Evolutionary conservation across 2,888 invertebrate genomes (phyloP), one percentile per base, ranked within the genome.

Genomic region (Halictus quadricinctus): DNA sequence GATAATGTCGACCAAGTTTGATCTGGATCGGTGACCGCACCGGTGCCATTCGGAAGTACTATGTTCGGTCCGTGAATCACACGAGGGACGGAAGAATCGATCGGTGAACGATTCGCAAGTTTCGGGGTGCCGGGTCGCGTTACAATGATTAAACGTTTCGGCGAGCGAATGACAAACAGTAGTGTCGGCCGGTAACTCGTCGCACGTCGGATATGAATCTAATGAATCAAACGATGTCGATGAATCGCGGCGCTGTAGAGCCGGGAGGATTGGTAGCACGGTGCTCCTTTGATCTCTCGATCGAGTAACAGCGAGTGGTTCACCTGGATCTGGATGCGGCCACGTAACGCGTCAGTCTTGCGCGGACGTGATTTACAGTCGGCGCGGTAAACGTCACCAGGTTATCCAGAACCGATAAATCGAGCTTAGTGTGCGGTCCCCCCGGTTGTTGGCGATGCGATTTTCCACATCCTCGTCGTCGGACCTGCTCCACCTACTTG

Each of bases 381-480:
- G 75, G 81, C 84, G 72, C 76, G 84, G 85, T 88, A 85, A 85
- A 88, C 84, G 87, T 88, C 88, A 85, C 72, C 79, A 76, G 76
- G 83, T 89, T 90, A 90, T 90, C 88, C 89, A 89, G 85, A 89
- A 89, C 83, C 89, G 88, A 89, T 89, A 89, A 89, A 89, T 89
- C 85, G 87, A 80, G 83, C 79, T 85, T 82, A 84, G 83, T 54
- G 60, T 46, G 69, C 54, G 81, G 54, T 75, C 72, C 54, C 60
- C 54, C 74, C 73, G 78, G 80, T 89, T 86, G 89, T 89, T 82
- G 88, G 80, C 89, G 84, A 84, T 83, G 86, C 82, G 86, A 89
- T 89, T 89, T 89, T 86, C 85, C 82, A 77, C 84, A 76, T 85
- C 77, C 74, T 77, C 83, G 60, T 79, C 76, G 74, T 36, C 36